A percentile compares a stretch with the other conserved stretches of the same genome.
These are phyloP conservation scores for Xenopus tropicalis DNA, from an alignment of 2,113 vertebrate species.

Conservation along the genomic window UCB_Xtro_10.0 CM004443.2:136075001-136075500, in stretches of 20 bases:
- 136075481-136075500: constrained; percentile 13
- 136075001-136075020: no score
- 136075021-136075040: no score
- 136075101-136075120: no score
- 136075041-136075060: no score
- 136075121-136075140: no score
- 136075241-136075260: constrained; percentile 1
- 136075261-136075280: background rate
- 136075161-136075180: no score
- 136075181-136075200: no score
- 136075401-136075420: constrained; percentile 55
- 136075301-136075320: background rate
- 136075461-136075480: constrained; percentile 49
- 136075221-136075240: background rate
- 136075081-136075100: no score
- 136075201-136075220: background rate
- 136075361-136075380: constrained; percentile 41
- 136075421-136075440: constrained; percentile 50
- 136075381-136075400: constrained; percentile 51
- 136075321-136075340: constrained; percentile 8
- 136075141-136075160: no score
- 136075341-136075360: constrained; percentile 46
- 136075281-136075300: constrained; percentile 17
- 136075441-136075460: constrained; percentile 45
- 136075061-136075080: no score